Percentiles rank a stretch among this genome's conserved stretches.
Conservation (phyloP, 1,140 invertebrate genomes). For the Lepidurus apus region DNA sequence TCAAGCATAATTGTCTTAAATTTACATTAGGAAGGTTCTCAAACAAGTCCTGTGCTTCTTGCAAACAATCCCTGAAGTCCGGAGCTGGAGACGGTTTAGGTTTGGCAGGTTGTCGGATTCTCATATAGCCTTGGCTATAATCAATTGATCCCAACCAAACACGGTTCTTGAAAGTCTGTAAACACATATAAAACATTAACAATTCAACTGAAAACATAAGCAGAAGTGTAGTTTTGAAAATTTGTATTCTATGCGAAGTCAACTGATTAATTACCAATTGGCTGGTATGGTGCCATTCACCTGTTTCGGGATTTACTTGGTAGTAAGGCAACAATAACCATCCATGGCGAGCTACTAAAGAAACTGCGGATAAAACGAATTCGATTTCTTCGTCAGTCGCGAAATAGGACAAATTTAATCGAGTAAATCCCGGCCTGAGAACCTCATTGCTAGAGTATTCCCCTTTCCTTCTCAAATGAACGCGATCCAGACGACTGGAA, state of each 20-base stretch:
- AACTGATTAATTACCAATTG: constrained; percentile 51
- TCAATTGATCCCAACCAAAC: constrained; percentile 74
- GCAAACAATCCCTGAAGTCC: constrained; percentile 63
- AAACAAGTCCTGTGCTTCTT: constrained; percentile 71
- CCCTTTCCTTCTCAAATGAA: constrained; percentile 53
- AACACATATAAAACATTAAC: constrained; percentile 22
- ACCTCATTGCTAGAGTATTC: constrained; percentile 65
- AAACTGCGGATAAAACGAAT: constrained; percentile 75
- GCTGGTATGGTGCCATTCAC: constrained; percentile 80
- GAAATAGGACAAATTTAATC: constrained; percentile 81
- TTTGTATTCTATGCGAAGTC: background rate
- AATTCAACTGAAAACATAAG: background rate
- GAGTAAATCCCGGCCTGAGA: constrained; percentile 75
- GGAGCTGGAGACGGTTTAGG: constrained; percentile 41
- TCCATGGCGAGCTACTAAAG: constrained; percentile 79
- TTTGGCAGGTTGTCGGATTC: constrained; percentile 57
- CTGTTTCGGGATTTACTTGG: constrained; percentile 74
- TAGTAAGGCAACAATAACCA: constrained; percentile 88
- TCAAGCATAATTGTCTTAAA: background rate
- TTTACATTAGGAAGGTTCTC: constrained; percentile 63
- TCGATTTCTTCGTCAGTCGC: constrained; percentile 70
- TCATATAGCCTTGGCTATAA: constrained; percentile 70
- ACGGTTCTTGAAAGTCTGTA: constrained; percentile 62
- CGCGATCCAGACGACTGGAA: constrained; percentile 53
- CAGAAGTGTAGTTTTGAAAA: background rate